Base-by-base conservation (phyloP, 2,888 invertebrate species). In the Nomada fabriciana region DNA sequence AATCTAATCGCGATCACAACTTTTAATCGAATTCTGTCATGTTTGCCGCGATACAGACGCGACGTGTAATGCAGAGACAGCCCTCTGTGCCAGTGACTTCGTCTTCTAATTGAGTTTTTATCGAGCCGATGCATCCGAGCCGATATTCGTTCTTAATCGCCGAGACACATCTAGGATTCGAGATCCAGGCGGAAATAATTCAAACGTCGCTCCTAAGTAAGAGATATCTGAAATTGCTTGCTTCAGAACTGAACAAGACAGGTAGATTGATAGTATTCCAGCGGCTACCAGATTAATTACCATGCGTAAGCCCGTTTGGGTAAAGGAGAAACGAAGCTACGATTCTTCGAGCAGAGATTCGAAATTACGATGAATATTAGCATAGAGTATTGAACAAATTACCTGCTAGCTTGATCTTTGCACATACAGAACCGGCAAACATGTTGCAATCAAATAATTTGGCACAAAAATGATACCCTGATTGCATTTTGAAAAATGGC, bases 21-120 rank as follows among this genome's bases (percentile, higher is more conserved):
- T 60, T 71, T 71, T 71, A 71, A 71, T 71, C 52, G 61, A 70
- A 60, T 70, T 50, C 60, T 11, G 47, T 36, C 29, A 20, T 29
- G 20, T 50, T 47, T 5, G 15, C 29, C 70, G 47, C 47, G 47
- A 60, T 15, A 20, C 20, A 15, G 15, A 11, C 2, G 47, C 47
- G 0, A 15, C 0, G 18, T 5, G 18, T 23, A 18, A 11, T 36
- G 7, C 36, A 18, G 18, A 18, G 18, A 10, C 25, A 25, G 25
- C 25, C 25, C 43, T 20, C 20, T 15, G n/a, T 29, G 11, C 25
- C 7, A 18, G 1, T 47, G 29, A 47, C 61, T 42, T 20, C 47
- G 15, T 29, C 18, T 70, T 60, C 52, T 71, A 52, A 61, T 61
- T 52, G 52, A 61, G 61, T 71, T 61, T 61, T 61, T 61, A 61